Base-by-base conservation (phyloP, 2,113 vertebrate species). In the Alces alces region DNA sequence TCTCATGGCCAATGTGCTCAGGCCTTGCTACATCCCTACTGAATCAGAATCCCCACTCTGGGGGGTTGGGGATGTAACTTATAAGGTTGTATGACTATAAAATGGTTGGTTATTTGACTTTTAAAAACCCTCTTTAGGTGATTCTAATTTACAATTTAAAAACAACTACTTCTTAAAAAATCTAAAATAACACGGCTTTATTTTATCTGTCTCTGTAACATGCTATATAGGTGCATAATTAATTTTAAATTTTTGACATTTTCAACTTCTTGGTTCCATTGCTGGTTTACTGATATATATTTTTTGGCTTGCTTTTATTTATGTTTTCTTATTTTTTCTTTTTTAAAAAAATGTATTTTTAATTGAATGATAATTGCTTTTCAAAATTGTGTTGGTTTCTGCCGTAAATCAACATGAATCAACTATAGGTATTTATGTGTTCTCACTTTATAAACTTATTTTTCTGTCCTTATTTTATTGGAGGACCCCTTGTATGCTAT, bases 181-280 rank as follows among this genome's bases (percentile, higher is more conserved):
- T 47, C n/a, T 28, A 47, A 92, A 66, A 21, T 80, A 70, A 55
- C 6, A 47, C 66, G 50, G 8, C 28, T 36, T 85, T 66, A 80
- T 80, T 78, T 84, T 94, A 6, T 39, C 76, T 39, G 25, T 76
- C 15, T 79, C 21, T 80, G 16, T 52, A 86, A 36, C 10, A 61
- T 50, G 7, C 55, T 89, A 58, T 28, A 58, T 45, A 64, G 55
- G 2, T 43, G 39, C 12, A 43, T 27, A 76, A 23, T 88, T 55
- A 66, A 82, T 86, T 93, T 60, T 43, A 86, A 90, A 50, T 36
- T 23, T 55, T 21, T 82, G 30, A n/a, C 30, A 43, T 60, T 95
- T 97, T 93, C 47, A 43, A 45, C 43, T 82, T 92, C 27, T 95
- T 60, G 27, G n/a, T 87, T 94, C 73, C n/a, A 27, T 76, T 64